A percentile compares a stretch with the other conserved stretches of the same genome.
Evolutionary conservation across 2,113 vertebrate species (phyloP).

Genomic region (Climacteris rufus): DNA sequence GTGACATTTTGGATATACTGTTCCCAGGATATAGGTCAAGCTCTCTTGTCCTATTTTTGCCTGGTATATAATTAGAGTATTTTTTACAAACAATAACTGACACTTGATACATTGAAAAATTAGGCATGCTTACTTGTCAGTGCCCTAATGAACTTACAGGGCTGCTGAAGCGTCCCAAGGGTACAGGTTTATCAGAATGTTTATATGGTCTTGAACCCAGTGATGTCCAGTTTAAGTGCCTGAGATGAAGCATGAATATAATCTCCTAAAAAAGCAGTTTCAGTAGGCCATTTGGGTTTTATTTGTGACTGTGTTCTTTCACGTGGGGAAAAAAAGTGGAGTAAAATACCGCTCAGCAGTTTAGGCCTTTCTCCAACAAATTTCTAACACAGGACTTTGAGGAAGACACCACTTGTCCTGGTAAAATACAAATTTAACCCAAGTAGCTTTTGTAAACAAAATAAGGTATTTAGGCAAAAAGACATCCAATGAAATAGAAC

Average conservation of each 20-base stretch:
- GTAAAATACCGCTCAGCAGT: neutral
- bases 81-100: neutral
- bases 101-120: neutral
- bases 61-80: neutral
- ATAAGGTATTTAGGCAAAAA: neutral
- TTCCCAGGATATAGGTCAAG: neutral
- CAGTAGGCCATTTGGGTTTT: fast-evolving
- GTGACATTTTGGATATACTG: neutral
- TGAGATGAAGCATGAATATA: neutral
- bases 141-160: neutral
- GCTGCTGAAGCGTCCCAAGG: neutral
- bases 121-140: neutral
- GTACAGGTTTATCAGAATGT: neutral
- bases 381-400: neutral
- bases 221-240: neutral
- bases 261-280: neutral
- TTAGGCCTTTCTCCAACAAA: neutral
- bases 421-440: neutral
- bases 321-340: fast-evolving
- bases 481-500: neutral
- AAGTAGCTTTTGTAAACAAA: neutral
- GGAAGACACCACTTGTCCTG: neutral
- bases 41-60: neutral
- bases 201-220: neutral
- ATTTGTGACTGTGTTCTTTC: neutral